Conservation (phyloP, 2,888 invertebrate genomes). For the Beris chalybata region DNA sequence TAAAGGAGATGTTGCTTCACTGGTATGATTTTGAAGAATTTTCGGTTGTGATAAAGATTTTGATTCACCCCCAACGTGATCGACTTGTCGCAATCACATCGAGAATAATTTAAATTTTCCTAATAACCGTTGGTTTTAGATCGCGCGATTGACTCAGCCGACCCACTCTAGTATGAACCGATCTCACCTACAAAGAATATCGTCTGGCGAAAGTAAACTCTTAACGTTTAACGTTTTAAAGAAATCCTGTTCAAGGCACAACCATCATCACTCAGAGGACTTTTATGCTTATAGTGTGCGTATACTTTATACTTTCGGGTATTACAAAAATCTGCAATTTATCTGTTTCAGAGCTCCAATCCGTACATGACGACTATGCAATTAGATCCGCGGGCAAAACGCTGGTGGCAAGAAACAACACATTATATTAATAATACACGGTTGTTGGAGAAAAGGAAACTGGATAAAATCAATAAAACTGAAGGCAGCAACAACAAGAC, state of each 20-base stretch:
- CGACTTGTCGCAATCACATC: slow-evolving; percentile 24
- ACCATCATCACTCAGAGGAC: slow-evolving; percentile 7
- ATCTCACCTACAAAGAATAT: slow-evolving; percentile 47
- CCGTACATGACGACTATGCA: slow-evolving; percentile 19
- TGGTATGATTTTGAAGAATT: slow-evolving; percentile 34
- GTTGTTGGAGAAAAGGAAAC: slow-evolving; percentile 3
- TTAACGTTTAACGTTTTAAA: slow-evolving; percentile 46
- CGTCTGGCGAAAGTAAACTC: slow-evolving; percentile 43
- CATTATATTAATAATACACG: slow-evolving; percentile 38
- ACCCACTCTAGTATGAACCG: slow-evolving; percentile 51
- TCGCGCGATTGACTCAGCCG: slow-evolving; percentile 45
- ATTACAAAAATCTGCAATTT: not conserved
- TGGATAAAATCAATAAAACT: not conserved
- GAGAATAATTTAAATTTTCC: not conserved
- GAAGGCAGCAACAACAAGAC: not conserved
- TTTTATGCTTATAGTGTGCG: not conserved
- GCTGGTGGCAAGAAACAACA: slow-evolving; percentile 42
- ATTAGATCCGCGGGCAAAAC: slow-evolving; percentile 37
- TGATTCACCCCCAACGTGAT: not conserved
- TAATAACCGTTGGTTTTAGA: slow-evolving; percentile 36
- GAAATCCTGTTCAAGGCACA: slow-evolving; percentile 45
- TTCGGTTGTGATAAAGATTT: slow-evolving; percentile 34
- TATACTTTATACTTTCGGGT: no score
- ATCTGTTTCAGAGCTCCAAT: slow-evolving; percentile 16
- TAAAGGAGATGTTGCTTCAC: slow-evolving; percentile 38